phyloP scores from a whole-genome alignment of 2,888 invertebrate genomes.

The Drymonia ruficornis region DNA sequence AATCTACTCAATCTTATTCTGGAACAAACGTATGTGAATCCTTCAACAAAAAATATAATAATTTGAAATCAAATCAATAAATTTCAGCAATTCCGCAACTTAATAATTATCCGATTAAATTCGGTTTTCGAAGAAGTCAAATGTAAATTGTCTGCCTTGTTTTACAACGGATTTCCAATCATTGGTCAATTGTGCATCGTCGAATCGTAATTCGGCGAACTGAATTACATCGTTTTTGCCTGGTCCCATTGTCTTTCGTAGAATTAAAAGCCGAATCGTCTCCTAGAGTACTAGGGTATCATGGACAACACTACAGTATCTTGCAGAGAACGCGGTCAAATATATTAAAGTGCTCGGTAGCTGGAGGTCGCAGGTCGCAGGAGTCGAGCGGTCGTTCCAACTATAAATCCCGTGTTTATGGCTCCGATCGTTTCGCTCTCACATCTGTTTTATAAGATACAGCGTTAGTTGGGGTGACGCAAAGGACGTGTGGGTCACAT shows the following conservation, averaged over 20 bases:
- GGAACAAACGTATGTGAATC: too few relatives aligned
- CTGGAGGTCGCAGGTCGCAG: constrained; percentile 21
- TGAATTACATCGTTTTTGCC: too few relatives aligned
- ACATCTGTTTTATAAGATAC: constrained; percentile 1
- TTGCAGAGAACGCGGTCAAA: constrained; percentile 30
- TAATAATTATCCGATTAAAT: too few relatives aligned
- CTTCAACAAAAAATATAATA: too few relatives aligned
- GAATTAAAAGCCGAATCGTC: not conserved
- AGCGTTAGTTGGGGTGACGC: not conserved
- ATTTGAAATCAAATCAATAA: too few relatives aligned
- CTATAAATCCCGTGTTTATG: constrained; percentile 4
- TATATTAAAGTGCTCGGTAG: constrained; percentile 23
- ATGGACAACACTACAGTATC: not conserved
- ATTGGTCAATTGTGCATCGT: too few relatives aligned
- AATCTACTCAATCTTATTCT: too few relatives aligned
- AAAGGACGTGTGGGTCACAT: not conserved
- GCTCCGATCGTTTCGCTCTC: not conserved
- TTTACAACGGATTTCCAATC: too few relatives aligned
- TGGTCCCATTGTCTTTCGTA: not conserved
- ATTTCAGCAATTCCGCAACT: too few relatives aligned
- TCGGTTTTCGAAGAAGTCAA: too few relatives aligned
- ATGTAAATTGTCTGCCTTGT: too few relatives aligned
- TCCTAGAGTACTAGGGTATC: not conserved
- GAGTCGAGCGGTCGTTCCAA: constrained; percentile 11
- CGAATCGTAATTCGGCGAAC: too few relatives aligned